Conservation (phyloP, 1,140 invertebrate species). For the Apolygus lucorum region DNA sequence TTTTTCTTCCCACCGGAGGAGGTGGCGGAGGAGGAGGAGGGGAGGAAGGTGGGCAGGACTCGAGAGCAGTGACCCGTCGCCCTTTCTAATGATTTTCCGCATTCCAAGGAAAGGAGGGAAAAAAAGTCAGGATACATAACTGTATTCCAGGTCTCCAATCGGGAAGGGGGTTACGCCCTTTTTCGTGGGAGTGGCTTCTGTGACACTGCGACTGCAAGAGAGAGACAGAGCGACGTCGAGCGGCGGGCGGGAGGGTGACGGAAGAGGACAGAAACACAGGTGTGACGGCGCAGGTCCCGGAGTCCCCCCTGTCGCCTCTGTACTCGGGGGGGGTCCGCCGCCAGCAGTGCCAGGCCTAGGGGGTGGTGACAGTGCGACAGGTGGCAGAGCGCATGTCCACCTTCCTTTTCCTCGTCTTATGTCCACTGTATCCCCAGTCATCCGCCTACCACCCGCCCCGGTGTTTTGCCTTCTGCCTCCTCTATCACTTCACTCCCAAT, state of each 20-base stretch:
- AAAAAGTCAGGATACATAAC: background rate
- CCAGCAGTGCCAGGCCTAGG: background rate
- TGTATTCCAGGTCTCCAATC: too few species aligned
- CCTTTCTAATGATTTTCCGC: too few species aligned
- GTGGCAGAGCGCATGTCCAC: slow-evolving; percentile 11
- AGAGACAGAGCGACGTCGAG: background rate
- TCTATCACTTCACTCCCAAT: background rate
- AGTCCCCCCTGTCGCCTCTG: background rate
- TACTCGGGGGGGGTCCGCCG: background rate
- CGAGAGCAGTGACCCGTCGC: too few species aligned
- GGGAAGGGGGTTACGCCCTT: background rate
- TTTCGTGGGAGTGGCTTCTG: background rate
- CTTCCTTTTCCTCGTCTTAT: slow-evolving; percentile 13
- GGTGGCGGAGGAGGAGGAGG: too few species aligned
- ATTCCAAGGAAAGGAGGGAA: too few species aligned
- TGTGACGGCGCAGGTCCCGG: slow-evolving; percentile 1
- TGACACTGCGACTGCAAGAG: background rate
- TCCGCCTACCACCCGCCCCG: background rate
- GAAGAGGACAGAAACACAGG: background rate
- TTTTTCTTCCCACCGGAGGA: too few species aligned
- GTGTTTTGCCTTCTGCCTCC: too few species aligned
- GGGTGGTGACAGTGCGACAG: slow-evolving; percentile 15
- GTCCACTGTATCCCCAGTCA: slow-evolving; percentile 14
- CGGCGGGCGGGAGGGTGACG: background rate
- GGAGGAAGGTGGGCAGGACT: too few species aligned